Base-by-base conservation (phyloP, 2,797 vertebrate species). In the Dicrostonyx torquatus region DNA sequence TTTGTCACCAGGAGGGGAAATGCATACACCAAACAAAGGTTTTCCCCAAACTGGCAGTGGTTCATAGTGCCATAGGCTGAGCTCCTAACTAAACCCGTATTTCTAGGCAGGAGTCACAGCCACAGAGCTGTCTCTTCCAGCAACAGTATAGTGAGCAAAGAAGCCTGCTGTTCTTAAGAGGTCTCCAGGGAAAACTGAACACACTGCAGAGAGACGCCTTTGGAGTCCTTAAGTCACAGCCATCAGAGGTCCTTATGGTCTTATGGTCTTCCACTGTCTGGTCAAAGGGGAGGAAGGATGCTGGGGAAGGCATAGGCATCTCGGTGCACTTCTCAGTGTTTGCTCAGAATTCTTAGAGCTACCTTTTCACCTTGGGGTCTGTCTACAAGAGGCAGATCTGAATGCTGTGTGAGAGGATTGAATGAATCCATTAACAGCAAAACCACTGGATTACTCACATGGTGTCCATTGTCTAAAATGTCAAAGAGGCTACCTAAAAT, bases 221-320 rank as follows among this genome's bases (percentile, higher is more conserved):
- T 91, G 95, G 87, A 96, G 94, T 88, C 87, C 96, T 97, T 98
- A 98, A 98, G 98, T 98, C 97, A 97, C 96, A 93, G 78, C 73
- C 97, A 95, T 1, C 37, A 96, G 93, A 62, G 96, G 48, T 86
- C 72, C 29, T 34, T 34, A 50, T 83, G 92, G 82, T 92, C 29
- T 34, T 34, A 50, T 83, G 92, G 82, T 92, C 92, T 96, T 97
- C 94, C 87, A 92, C 40, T 80, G 89, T 96, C 94, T 96, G 97
- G 91, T 73, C 4, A 2, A 58, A 90, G n/a, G 95, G 80, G 7
- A 14, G 76, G 83, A 4, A 75, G 43, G 37, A 82, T 24, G 82
- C 31, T 78, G 20, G n/a, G 34, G 62, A 15, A 64, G 82, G 50
- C 37, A 43, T 37, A 85, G n/a, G 9, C 29, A 29, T 26, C 6